Percentiles rank a stretch among this genome's conserved stretches.
Evolutionary conservation across 2,888 invertebrate genomes (phyloP).

Genomic region (Melanophora roralis): DNA sequence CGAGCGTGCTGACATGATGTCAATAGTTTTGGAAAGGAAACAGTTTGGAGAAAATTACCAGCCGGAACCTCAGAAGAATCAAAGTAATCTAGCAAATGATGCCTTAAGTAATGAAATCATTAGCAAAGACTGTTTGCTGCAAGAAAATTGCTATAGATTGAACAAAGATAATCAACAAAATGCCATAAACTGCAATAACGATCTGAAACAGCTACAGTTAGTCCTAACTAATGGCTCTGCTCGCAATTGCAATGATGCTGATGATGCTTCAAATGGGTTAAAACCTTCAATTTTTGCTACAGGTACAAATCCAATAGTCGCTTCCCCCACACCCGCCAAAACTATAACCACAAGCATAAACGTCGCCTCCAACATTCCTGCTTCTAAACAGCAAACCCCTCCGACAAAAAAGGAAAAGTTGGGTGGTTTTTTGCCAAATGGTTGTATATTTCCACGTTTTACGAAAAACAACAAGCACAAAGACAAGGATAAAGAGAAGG

Average conservation of each 20-base stretch:
- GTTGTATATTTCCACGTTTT: conserved; percentile 77
- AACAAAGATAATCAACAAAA: conserved; percentile 37
- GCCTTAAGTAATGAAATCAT: conserved; percentile 49
- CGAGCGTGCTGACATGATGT: conserved; percentile 69
- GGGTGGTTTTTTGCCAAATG: conserved; percentile 76
- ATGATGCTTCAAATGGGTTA: background rate
- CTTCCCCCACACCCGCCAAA: conserved; percentile 18
- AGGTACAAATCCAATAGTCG: conserved; percentile 4
- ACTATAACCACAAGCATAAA: conserved; percentile 5
- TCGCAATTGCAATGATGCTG: conserved; percentile 14
- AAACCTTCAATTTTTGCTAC: conserved; percentile 5
- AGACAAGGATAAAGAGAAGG: conserved; percentile 72
- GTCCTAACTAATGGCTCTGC: conserved; percentile 42
- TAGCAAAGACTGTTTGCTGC: background rate
- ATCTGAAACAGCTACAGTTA: background rate
- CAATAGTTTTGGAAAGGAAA: conserved; percentile 44
- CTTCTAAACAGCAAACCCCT: conserved; percentile 50
- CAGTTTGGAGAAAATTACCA: background rate
- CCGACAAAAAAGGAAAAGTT: conserved; percentile 76
- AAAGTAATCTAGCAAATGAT: conserved; percentile 30
- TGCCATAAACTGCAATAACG: conserved; percentile 39
- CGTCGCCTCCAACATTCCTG: conserved; percentile 19
- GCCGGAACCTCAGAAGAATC: conserved; percentile 26
- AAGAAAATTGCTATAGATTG: background rate
- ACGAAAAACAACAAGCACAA: conserved; percentile 75